Conservation (phyloP, 2,888 invertebrate genomes). For the Apamea crenata region DNA sequence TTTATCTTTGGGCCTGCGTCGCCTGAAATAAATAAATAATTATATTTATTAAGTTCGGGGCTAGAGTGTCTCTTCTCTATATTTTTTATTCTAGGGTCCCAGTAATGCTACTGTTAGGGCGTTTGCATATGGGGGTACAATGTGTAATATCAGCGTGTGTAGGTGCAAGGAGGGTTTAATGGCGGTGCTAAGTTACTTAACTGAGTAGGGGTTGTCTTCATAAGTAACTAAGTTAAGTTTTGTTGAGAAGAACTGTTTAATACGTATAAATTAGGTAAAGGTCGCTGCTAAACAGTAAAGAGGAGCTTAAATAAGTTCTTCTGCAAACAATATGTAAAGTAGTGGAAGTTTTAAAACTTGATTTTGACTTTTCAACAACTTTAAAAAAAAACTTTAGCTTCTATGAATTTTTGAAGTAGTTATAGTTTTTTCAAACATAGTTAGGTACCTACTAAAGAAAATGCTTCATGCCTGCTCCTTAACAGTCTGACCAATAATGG, state of each 20-base stretch:
- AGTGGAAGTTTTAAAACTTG: neutral
- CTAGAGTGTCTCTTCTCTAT: conserved; percentile 4
- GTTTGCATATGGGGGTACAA: conserved; percentile 53
- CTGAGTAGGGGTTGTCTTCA: conserved; percentile 45
- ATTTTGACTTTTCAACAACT: neutral
- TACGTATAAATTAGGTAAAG: conserved; percentile 11
- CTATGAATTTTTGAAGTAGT: no score
- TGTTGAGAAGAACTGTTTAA: conserved; percentile 28
- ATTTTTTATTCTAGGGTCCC: conserved; percentile 26
- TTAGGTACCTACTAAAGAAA: neutral
- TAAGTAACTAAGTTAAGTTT: conserved; percentile 28
- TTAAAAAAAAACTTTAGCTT: neutral
- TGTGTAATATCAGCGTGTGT: conserved; percentile 45
- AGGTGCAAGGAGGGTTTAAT: conserved; percentile 36
- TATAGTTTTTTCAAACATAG: neutral
- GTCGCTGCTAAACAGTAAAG: neutral
- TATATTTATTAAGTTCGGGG: neutral
- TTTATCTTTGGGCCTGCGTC: no score
- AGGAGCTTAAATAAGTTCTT: neutral
- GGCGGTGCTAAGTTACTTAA: conserved; percentile 50
- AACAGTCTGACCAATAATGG: neutral
- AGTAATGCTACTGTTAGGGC: conserved; percentile 48
- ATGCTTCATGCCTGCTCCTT: neutral
- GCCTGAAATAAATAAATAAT: no score
- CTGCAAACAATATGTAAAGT: neutral